These are phyloP conservation scores for Porphyrio hochstetteri DNA, from an alignment of 2,113 vertebrate genomes.

Conservation along the genomic window DNA sequence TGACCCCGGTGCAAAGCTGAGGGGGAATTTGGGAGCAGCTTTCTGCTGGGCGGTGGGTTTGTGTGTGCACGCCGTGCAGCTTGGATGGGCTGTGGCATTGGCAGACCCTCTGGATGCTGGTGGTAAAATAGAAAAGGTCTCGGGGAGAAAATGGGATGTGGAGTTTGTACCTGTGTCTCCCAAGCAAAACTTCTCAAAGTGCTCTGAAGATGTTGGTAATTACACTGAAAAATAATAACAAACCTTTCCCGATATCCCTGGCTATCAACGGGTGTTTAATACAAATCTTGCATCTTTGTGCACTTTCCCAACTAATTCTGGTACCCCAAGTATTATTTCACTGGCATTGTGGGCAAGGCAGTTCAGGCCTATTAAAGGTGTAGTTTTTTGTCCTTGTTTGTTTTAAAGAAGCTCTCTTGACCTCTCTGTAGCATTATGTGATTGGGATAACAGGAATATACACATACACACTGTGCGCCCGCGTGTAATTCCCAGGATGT, in stretches of 20 bases:
- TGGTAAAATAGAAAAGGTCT: background rate
- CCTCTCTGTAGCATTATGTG: conserved; percentile 7
- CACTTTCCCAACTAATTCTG: background rate
- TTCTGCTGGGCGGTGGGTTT: background rate
- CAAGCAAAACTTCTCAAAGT: background rate
- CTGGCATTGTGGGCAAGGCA: background rate
- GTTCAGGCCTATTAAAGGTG: background rate
- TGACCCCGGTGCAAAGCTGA: background rate
- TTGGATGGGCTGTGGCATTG: background rate
- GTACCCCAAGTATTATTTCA: background rate
- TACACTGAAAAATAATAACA: background rate
- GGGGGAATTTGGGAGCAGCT: background rate
- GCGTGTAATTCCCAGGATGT: background rate
- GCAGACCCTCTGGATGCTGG: background rate
- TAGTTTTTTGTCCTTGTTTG: background rate
- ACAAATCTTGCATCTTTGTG: background rate
- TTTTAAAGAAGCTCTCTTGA: conserved; percentile 55
- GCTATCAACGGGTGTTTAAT: background rate
- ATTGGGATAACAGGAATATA: background rate
- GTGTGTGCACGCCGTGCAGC: background rate
- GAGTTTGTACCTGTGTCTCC: background rate
- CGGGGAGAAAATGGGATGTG: background rate
- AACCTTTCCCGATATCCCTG: background rate
- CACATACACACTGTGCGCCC: background rate
- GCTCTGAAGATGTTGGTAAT: background rate